Percentiles rank a stretch among this genome's conserved stretches.
phyloP scores from a whole-genome alignment of 1,140 invertebrate species.

The Hylaeus volcanicus region DNA sequence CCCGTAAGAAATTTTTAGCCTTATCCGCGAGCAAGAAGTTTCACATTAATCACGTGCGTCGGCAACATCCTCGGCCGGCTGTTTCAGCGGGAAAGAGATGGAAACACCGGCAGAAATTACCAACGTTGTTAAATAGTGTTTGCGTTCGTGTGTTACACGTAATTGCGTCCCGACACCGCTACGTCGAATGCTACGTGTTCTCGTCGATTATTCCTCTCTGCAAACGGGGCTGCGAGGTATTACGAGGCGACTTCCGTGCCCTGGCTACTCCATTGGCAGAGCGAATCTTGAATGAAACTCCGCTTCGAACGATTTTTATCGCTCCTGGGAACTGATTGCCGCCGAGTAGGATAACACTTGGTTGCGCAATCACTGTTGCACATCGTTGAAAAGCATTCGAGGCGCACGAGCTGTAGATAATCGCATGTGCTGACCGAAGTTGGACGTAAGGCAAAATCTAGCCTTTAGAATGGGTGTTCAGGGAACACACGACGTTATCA shows the following conservation, averaged over 20 bases:
- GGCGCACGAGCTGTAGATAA: neutral
- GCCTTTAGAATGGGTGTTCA: too few relatives aligned
- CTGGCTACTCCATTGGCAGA: neutral
- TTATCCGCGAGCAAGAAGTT: constrained; percentile 49
- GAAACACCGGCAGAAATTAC: constrained; percentile 24
- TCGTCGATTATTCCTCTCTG: constrained; percentile 7
- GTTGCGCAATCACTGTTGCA: neutral
- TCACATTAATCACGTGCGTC: constrained; percentile 50
- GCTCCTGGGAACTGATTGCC: neutral
- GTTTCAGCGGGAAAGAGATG: constrained; percentile 19
- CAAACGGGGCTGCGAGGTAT: constrained; percentile 2
- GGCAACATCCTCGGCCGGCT: constrained; percentile 8
- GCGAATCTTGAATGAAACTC: constrained; percentile 11
- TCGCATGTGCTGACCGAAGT: neutral
- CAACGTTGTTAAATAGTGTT: constrained; percentile 22
- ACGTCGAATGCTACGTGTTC: neutral
- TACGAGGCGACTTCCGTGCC: constrained; percentile 8
- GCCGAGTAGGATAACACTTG: neutral
- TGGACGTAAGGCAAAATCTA: too few relatives aligned
- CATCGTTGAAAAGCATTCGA: neutral
- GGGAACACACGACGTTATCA: too few relatives aligned
- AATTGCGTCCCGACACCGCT: constrained; percentile 9
- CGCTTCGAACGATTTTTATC: neutral
- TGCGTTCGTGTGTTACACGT: constrained; percentile 13
- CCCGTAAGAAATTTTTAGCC: constrained; percentile 48